A percentile compares a stretch with the other conserved stretches of the same genome.
Conservation (phyloP, 2,113 vertebrate genomes). For the Muntiacus reevesi region DNA sequence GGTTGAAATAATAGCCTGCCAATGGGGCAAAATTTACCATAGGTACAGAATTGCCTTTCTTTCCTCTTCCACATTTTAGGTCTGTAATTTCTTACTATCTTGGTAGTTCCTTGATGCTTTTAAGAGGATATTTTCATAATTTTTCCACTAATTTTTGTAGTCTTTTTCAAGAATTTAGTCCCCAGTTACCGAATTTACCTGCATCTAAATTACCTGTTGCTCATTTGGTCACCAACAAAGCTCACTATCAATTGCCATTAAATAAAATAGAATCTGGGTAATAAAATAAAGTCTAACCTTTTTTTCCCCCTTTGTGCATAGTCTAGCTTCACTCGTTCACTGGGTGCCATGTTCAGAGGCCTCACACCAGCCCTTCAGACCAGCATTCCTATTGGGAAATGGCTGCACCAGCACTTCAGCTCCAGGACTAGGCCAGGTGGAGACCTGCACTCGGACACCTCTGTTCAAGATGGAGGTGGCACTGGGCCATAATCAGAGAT, state of each 20-base stretch:
- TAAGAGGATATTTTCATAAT: not conserved
- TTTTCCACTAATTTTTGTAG: not conserved
- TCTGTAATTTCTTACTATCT: not conserved
- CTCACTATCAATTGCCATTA: not conserved
- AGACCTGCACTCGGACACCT: rapidly evolving
- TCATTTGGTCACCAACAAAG: not conserved
- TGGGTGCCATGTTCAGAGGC: not conserved
- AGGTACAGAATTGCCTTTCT: not conserved
- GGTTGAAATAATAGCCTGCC: not conserved
- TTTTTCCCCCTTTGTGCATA: not conserved
- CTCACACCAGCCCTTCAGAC: not conserved
- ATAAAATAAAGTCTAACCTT: not conserved
- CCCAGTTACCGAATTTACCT: not conserved
- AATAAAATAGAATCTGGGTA: not conserved
- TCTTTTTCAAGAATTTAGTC: not conserved
- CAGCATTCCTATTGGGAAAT: not conserved
- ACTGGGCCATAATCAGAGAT: not conserved
- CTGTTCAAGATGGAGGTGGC: not conserved
- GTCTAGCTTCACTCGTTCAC: not conserved
- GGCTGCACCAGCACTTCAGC: not conserved
- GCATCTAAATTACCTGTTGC: not conserved
- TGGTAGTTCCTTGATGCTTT: not conserved
- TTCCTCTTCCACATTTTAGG: not conserved
- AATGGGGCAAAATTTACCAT: not conserved
- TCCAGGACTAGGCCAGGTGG: not conserved